Evolutionary conservation across 2,888 invertebrate species (phyloP).

Genomic region (Homarus gammarus): DNA sequence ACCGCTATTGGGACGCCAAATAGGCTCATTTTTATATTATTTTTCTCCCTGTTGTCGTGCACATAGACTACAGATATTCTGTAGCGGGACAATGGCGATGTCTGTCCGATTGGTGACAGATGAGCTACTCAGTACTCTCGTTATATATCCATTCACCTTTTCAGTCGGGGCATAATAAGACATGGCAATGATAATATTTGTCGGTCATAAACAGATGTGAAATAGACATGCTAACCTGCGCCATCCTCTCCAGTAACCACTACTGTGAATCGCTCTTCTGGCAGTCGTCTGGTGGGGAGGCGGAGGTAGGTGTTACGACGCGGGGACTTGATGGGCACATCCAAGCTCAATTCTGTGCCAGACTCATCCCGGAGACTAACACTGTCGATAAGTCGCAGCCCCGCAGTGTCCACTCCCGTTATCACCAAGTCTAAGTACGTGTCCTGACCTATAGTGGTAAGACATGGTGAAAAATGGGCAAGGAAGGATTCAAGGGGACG

Average conservation of each 20-base stretch:
- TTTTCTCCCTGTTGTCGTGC: not conserved
- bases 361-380: slow-evolving; percentile 5
- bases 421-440: slow-evolving; percentile 52
- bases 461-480: not conserved
- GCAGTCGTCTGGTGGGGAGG: slow-evolving; percentile 20
- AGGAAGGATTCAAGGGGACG: not conserved
- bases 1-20: not conserved
- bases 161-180: no score
- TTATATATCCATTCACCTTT: no score
- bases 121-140: no score
- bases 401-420: slow-evolving; percentile 52
- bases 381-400: slow-evolving; percentile 30
- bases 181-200: no score
- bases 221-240: slow-evolving; percentile 48
- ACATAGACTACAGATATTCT: not conserved
- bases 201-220: no score
- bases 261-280: slow-evolving; percentile 28
- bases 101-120: no score
- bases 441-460: slow-evolving; percentile 22
- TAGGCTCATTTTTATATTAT: not conserved
- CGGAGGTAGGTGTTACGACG: slow-evolving; percentile 59
- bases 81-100: no score
- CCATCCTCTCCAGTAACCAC: slow-evolving; percentile 43
- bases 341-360: not conserved
- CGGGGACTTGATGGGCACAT: slow-evolving; percentile 35